Evolutionary conservation across 2,797 vertebrate species (phyloP), one percentile per base, ranked within the genome.

Genomic region (Sibirionetta formosa): DNA sequence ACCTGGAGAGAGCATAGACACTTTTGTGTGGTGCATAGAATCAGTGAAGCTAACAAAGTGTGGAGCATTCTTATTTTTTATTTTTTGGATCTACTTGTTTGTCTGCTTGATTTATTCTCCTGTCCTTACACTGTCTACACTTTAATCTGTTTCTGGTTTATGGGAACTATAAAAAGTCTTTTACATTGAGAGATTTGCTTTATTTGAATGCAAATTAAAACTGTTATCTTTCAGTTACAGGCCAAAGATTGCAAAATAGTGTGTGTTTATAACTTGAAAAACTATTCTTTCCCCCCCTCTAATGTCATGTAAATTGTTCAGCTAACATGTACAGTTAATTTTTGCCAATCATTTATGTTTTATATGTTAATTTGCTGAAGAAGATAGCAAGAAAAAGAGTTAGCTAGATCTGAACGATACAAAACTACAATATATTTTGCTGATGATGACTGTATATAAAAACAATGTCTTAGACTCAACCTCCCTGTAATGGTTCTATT

Each of bases 151-250:
- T 95, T 94, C 95, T 98, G 86, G 77, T 98, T 98, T 97, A 98
- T 97, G 95, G 40, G 91, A 91, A 97, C 93, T 96, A 97, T 97
- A 97, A 97, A 97, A 97, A 97, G 94, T 94, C 96, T 93, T 97
- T 96, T 97, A 93, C 87, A 92, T 66, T 95, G 81, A 94, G 93
- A 97, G 88, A 96, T 97, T 97, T 96, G 92, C 94, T 98, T 98
- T 97, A 97, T 97, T 95, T 97, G 97, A 98, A 98, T 97, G 96
- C 96, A 98, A 97, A 98, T 97, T 96, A 97, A 97, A 98, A 97
- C 96, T 97, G 95, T 97, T 97, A 94, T 96, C 90, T 94, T 97
- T 97, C 94, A 94, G 91, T 98, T 97, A 98, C 97, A 97, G 96
- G 97, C 96, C 97, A 98, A 97, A 97, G 97, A 97, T 97, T 97